Conservation (phyloP, 2,797 vertebrate genomes). For the Sus cebifrons region DNA sequence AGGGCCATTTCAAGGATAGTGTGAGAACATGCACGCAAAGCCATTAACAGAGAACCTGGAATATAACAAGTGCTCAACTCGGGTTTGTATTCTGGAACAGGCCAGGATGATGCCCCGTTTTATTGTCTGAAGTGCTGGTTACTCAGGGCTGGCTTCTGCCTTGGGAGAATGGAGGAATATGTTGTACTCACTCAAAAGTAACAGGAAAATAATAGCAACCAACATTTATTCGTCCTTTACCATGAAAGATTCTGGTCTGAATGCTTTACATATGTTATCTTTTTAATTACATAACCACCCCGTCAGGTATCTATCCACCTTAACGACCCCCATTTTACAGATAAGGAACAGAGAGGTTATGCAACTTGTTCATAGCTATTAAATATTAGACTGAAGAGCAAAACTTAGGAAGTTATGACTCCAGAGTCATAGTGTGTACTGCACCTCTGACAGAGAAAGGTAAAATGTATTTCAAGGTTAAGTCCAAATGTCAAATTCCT, state of each 20-base stretch:
- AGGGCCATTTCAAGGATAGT: conserved; percentile 1
- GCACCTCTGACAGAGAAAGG: conserved; percentile 9
- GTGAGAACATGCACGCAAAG: background rate
- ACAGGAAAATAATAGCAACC: conserved; percentile 32
- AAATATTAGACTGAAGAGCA: conserved; percentile 5
- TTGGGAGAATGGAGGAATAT: background rate
- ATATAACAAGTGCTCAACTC: background rate
- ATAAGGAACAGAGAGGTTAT: conserved; percentile 57
- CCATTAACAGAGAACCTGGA: background rate
- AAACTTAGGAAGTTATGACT: conserved; percentile 28
- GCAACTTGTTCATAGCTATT: conserved; percentile 24
- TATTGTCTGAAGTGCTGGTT: background rate
- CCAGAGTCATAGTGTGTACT: background rate
- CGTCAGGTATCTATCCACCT: conserved; percentile 34
- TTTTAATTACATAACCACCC: conserved; percentile 56
- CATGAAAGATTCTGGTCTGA: conserved; percentile 38
- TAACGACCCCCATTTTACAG: conserved; percentile 59
- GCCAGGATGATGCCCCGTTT: background rate
- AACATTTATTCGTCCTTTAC: conserved; percentile 39
- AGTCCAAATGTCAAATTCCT: conserved; percentile 14
- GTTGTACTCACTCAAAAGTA: conserved; percentile 11
- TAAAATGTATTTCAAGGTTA: conserved; percentile 13
- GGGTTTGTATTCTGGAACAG: background rate
- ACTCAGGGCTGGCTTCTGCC: conserved; percentile 8
- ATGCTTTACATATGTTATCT: conserved; percentile 21